A percentile compares a stretch with the other conserved stretches of the same genome.
phyloP scores from a whole-genome alignment of 2,888 invertebrate genomes.

The Willowsia nigromaculata region DNA sequence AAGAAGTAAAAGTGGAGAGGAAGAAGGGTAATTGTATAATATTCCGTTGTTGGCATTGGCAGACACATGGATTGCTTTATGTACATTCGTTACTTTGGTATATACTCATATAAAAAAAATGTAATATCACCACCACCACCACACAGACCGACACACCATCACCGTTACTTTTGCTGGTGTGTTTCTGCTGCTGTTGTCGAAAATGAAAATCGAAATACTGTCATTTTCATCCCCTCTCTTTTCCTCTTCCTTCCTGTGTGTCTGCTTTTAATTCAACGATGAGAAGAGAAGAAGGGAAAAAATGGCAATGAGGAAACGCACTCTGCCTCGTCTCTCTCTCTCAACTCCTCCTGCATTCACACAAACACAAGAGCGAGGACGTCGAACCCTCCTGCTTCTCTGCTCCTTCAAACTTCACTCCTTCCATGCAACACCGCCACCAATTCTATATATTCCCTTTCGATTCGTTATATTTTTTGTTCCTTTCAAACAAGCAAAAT shows the following conservation, averaged over 20 bases:
- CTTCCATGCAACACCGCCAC: neutral
- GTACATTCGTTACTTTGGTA: neutral
- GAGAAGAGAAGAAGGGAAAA: neutral
- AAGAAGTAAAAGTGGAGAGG: neutral
- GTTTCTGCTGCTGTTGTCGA: neutral
- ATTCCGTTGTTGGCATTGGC: neutral
- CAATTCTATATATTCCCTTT: neutral
- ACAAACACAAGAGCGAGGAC: constrained; percentile 30
- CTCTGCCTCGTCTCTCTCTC: neutral
- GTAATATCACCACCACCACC: neutral
- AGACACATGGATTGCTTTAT: neutral
- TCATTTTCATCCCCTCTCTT: constrained; percentile 64
- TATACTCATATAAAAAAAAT: neutral
- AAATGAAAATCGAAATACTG: constrained; percentile 45
- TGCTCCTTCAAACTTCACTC: neutral
- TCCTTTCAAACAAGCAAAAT: neutral
- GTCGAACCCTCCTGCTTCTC: constrained; percentile 65
- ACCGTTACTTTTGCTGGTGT: neutral
- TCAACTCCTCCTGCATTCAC: neutral
- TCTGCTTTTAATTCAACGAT: constrained; percentile 44
- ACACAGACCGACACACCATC: constrained; percentile 5
- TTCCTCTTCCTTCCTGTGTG: constrained; percentile 21
- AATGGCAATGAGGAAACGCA: constrained; percentile 26
- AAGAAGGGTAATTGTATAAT: neutral
- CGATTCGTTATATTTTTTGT: neutral